Evolutionary conservation across 2,888 invertebrate genomes (phyloP), one percentile per base, ranked within the genome.

Genomic region (Achlya flavicornis): DNA sequence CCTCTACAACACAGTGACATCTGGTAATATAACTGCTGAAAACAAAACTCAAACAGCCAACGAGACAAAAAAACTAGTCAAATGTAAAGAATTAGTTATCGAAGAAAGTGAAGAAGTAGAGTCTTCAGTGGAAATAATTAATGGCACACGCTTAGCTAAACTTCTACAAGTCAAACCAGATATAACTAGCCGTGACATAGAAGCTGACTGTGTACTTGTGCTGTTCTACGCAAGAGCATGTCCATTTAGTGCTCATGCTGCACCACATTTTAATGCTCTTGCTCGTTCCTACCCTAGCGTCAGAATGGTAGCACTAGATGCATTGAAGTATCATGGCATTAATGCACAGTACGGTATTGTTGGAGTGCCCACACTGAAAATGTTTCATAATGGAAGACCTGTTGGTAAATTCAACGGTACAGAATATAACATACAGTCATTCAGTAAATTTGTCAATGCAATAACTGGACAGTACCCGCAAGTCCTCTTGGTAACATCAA

Each of bases 331-430:
- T 78, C 96, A 96, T 81, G 95, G 97, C 67, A 97, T 98, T 61
- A 98, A 98, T 89, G 97, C 98, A 0, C 97, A 98, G 76, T 98
- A 97, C 88, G 98, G 98, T 11, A 97, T 98, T 66, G 96, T 98
- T 10, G 98, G 98, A 19, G 96, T 98, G 53, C 98, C 98, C 8
- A 97, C 98, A 4, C 84, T 98, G 43, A 95, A 98, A 91, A 94
- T 99, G 70, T 97, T 98, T 78, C 98, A 98, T 78, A 98, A 98
- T 87, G 98, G 98, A 0, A 94, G 97, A 72, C 96, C 98, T 0
- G 95, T 97, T 35, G 97, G 97, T 0, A 97, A 97, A 91, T 98
- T 96, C 83, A 98, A 97, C 92, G 97, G 96, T 33, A 96, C 97
- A 11, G 96, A 96, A 67, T 97, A 97, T 70, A 97, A 96, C 6